Percentiles rank a stretch among this genome's conserved stretches.
Evolutionary conservation across 2,888 invertebrate species (phyloP).

Genomic region (Tolmerus cingulatus): DNA sequence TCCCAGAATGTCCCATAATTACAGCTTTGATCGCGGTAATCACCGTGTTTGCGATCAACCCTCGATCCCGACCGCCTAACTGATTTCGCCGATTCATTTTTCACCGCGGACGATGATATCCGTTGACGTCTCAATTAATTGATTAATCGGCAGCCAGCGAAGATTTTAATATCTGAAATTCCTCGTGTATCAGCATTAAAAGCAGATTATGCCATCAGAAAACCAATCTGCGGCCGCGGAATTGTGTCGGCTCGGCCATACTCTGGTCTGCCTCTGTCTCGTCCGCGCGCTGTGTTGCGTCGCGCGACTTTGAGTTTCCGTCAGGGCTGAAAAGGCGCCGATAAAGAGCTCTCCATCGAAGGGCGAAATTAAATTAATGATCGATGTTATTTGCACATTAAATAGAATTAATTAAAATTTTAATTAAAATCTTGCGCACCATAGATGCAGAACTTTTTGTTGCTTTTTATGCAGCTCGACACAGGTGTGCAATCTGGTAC

Average conservation of each 20-base stretch:
- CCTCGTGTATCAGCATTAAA: conserved; percentile 28
- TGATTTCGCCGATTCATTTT: conserved; percentile 39
- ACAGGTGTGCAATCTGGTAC: not conserved
- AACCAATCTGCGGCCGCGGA: not conserved
- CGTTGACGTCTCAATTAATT: conserved; percentile 44
- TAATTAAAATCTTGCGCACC: conserved; percentile 50
- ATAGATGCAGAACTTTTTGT: conserved; percentile 25
- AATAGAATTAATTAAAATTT: conserved; percentile 52
- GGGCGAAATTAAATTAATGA: conserved; percentile 52
- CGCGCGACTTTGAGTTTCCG: conserved; percentile 19
- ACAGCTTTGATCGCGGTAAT: conserved; percentile 19
- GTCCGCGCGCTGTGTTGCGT: not conserved
- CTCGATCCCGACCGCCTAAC: not conserved
- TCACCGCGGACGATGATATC: conserved; percentile 24
- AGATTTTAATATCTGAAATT: conserved; percentile 36
- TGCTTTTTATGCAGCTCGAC: not conserved
- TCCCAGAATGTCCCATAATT: conserved; percentile 38
- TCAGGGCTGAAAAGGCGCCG: not conserved
- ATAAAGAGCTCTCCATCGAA: conserved; percentile 44
- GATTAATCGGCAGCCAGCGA: conserved; percentile 37
- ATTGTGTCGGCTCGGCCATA: not conserved
- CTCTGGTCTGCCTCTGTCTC: not conserved
- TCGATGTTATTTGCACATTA: conserved; percentile 52
- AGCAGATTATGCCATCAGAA: conserved; percentile 32
- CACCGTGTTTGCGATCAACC: conserved; percentile 6